phyloP scores from a whole-genome alignment of 2,888 invertebrate species.

The Tipula vernalis region DNA sequence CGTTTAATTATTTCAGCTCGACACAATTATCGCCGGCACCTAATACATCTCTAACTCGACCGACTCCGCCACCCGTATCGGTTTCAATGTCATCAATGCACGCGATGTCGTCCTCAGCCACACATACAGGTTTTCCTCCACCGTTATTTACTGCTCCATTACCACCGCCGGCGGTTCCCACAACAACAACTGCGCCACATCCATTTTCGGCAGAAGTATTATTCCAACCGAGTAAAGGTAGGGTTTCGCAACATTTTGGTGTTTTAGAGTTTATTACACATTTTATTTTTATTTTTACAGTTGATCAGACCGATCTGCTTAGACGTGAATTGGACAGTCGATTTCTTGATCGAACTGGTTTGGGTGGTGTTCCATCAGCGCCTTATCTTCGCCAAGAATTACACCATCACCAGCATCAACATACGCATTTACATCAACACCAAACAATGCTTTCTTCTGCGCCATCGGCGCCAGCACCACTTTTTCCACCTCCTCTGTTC shows the following conservation, averaged over 20 bases:
- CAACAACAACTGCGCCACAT: constrained; percentile 51
- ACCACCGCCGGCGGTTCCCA: constrained; percentile 35
- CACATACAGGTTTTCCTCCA: constrained; percentile 41
- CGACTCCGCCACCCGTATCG: constrained; percentile 38
- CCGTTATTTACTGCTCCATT: constrained; percentile 57
- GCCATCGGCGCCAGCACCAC: constrained; percentile 38
- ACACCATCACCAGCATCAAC: constrained; percentile 89
- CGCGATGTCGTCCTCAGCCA: constrained; percentile 38
- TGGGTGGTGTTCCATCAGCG: constrained; percentile 35
- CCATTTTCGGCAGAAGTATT: constrained; percentile 81
- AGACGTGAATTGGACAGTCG: constrained; percentile 82
- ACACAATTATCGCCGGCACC: constrained; percentile 38
- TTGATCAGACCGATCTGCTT: constrained; percentile 70
- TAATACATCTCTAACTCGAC: constrained; percentile 39
- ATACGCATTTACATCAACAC: constrained; percentile 82
- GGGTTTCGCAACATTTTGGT: background rate
- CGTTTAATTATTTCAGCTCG: constrained; percentile 23
- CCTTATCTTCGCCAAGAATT: constrained; percentile 70
- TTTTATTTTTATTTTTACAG: constrained; percentile 23
- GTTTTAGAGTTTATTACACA: background rate
- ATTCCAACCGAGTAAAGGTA: constrained; percentile 67
- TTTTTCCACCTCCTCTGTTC: constrained; percentile 57
- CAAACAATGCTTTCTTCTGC: constrained; percentile 56
- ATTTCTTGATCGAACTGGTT: constrained; percentile 76
- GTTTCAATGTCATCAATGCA: constrained; percentile 23